Percentiles rank a stretch among this genome's conserved stretches.
Conservation (phyloP, 2,797 vertebrate species). For the Sebastolobus altivelis region DNA sequence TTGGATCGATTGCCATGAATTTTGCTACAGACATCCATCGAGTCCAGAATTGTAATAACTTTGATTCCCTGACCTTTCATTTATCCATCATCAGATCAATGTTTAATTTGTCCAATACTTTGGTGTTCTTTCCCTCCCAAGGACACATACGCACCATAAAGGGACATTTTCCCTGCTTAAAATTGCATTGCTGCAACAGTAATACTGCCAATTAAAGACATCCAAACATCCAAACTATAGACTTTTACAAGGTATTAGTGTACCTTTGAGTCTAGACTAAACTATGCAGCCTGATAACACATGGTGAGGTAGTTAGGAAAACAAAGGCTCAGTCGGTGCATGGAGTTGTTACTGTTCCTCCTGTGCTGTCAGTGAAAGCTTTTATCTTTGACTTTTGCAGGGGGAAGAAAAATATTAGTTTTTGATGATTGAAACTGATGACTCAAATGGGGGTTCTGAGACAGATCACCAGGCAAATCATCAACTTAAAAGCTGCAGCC, state of each 20-base stretch:
- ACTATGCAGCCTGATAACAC: slow-evolving; percentile 48
- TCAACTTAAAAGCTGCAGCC: slow-evolving; percentile 2
- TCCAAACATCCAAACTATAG: slow-evolving; percentile 37
- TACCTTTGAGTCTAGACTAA: slow-evolving; percentile 38
- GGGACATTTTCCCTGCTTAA: slow-evolving; percentile 34
- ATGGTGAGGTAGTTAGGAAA: slow-evolving; percentile 30
- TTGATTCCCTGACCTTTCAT: neutral
- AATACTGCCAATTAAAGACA: slow-evolving; percentile 29
- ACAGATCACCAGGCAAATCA: slow-evolving; percentile 17
- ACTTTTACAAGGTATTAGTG: slow-evolving; percentile 46
- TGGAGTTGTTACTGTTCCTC: slow-evolving; percentile 21
- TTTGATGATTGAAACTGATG: slow-evolving; percentile 20
- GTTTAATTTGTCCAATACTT: neutral
- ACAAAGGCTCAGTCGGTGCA: slow-evolving; percentile 31
- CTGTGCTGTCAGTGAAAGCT: slow-evolving; percentile 25
- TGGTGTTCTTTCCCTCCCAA: neutral
- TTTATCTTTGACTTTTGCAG: slow-evolving; percentile 29
- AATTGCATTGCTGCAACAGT: slow-evolving; percentile 31
- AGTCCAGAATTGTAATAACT: neutral
- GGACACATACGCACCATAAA: slow-evolving; percentile 2
- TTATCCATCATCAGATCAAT: neutral
- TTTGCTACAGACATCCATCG: neutral
- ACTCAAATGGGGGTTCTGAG: slow-evolving; percentile 14
- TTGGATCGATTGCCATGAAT: neutral
- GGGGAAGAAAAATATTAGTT: neutral